Evolutionary conservation across 1,140 invertebrate genomes (phyloP), one percentile per base, ranked within the genome.

Genomic region (Thereuonema tuberculata): DNA sequence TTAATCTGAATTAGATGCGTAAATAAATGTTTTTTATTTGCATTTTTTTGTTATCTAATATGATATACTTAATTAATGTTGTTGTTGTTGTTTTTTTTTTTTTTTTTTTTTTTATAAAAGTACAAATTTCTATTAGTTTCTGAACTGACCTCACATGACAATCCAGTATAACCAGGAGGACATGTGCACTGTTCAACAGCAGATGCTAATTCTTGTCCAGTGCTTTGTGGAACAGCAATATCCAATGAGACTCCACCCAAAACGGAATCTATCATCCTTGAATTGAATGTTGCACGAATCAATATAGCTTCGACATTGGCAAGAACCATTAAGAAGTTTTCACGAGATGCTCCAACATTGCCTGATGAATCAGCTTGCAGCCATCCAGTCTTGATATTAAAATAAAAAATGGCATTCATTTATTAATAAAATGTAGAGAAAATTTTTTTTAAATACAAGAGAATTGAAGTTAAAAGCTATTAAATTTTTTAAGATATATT

Each of bases 121-220:
- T n/a, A n/a, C n/a, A n/a, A n/a, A n/a, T n/a, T n/a, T n/a, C n/a
- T n/a, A n/a, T n/a, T n/a, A n/a, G n/a, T n/a, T n/a, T n/a, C n/a
- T n/a, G n/a, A 29, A 62, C 43, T 63, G 69, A 77, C 75, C 68
- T 92, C 87, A 69, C 89, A 94, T 31, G 89, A 92, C 5, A 82
- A 83, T 52, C 90, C 90, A 9, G 71, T 76, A 64, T 94, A 93
- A 1, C 87, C 89, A 5, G 72, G 63, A 0, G 89, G 89, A 68
- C 91, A 96, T 47, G 80, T 77, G 68, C 92, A 96, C 23, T 84
- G 75, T 77, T 96, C 92, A 28, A 95, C 82, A 62, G 84, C 82
- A 5, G 73, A 76, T 0, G 83, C 82, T 31, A 73, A 64, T 17
- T 74, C 72, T 31, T 78, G 76, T 0, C 76, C 78, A 9, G 77